These are phyloP conservation scores for Bettongia penicillata DNA, from an alignment of 2,113 vertebrate species.

Conservation along the genomic window DNA sequence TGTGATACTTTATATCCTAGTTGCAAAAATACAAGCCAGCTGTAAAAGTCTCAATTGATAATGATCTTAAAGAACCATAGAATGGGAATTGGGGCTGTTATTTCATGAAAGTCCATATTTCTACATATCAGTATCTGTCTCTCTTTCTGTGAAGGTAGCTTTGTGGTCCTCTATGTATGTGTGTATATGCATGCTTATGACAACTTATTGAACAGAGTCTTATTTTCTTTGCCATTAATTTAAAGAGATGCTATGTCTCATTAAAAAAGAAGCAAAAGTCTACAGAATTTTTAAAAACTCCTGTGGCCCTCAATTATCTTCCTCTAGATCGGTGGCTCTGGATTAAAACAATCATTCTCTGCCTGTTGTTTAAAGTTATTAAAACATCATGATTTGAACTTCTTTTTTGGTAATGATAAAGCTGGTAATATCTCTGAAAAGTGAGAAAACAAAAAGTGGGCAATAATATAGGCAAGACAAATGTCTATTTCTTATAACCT, in stretches of 20 bases:
- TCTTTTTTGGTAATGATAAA: slow-evolving; percentile 61
- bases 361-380: slow-evolving; percentile 69
- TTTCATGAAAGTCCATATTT: not conserved
- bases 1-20: not conserved
- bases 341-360: slow-evolving; percentile 4
- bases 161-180: not conserved
- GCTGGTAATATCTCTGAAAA: slow-evolving; percentile 63
- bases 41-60: not conserved
- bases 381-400: slow-evolving; percentile 64
- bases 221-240: not conserved
- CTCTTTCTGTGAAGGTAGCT: not conserved
- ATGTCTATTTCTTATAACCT: slow-evolving; percentile 77
- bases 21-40: slow-evolving; percentile 19
- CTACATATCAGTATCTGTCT: not conserved
- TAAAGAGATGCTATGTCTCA: slow-evolving; percentile 24
- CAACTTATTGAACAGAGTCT: not conserved
- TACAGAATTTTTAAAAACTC: slow-evolving; percentile 72
- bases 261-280: slow-evolving; percentile 52
- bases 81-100: not conserved
- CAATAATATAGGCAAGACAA: slow-evolving; percentile 69
- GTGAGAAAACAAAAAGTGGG: slow-evolving; percentile 64
- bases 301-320: slow-evolving; percentile 43
- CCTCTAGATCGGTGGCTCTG: not conserved
- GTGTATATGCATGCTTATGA: not conserved
- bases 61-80: not conserved